Conservation (phyloP, 2,888 invertebrate species). For the Boloria euphrosyne region DNA sequence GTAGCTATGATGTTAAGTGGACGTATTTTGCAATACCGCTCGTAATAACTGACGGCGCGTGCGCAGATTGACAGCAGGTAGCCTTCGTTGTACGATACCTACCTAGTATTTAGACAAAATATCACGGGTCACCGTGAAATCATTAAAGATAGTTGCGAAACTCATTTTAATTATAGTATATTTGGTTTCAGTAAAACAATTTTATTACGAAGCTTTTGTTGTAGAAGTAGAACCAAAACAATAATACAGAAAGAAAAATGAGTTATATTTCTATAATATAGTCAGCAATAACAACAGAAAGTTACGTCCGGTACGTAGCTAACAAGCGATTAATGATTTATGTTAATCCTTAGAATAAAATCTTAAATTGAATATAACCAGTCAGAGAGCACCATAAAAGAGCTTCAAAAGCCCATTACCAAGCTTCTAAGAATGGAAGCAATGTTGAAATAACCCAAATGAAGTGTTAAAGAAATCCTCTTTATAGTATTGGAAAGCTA, state of each 20-base stretch:
- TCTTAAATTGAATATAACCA: not conserved
- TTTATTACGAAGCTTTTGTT: not conserved
- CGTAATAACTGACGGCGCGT: slow-evolving; percentile 46
- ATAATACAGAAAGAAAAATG: too few relatives aligned
- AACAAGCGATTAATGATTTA: too few relatives aligned
- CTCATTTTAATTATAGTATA: slow-evolving; percentile 11
- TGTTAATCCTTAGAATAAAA: too few relatives aligned
- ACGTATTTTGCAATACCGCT: slow-evolving; percentile 46
- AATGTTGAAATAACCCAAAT: slow-evolving; percentile 26
- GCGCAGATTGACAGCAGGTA: slow-evolving; percentile 50
- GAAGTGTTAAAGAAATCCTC: slow-evolving; percentile 29
- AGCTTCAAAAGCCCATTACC: slow-evolving; percentile 44
- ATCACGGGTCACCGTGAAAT: slow-evolving; percentile 40
- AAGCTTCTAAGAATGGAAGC: slow-evolving; percentile 46
- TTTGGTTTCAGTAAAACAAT: not conserved
- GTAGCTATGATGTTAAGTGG: slow-evolving; percentile 45
- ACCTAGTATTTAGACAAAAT: slow-evolving; percentile 51
- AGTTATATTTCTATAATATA: too few relatives aligned
- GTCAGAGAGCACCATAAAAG: slow-evolving; percentile 28
- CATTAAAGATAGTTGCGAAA: slow-evolving; percentile 29
- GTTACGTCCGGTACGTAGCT: too few relatives aligned
- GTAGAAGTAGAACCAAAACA: too few relatives aligned
- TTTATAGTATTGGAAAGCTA: slow-evolving; percentile 16
- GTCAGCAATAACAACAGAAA: too few relatives aligned
- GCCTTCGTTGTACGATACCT: slow-evolving; percentile 48